Evolutionary conservation across 2,888 invertebrate genomes (phyloP).

Genomic region (Ariolimax columbianus): DNA sequence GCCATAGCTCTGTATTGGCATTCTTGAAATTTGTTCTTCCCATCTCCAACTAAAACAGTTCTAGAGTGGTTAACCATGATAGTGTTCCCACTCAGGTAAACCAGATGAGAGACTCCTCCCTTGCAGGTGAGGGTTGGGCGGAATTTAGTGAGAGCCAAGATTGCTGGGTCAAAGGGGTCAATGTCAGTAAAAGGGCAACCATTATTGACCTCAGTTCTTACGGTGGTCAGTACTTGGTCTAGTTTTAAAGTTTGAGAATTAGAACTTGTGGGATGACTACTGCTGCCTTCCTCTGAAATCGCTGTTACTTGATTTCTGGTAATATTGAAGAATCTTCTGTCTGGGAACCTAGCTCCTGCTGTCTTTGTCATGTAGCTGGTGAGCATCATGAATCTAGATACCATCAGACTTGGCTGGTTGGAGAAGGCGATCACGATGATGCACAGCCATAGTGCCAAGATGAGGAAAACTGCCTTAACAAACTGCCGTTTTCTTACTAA

Average conservation of each 20-base stretch:
- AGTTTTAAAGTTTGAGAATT: not conserved
- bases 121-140: not conserved
- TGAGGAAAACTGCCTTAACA: not conserved
- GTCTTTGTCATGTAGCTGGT: not conserved
- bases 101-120: constrained; percentile 1
- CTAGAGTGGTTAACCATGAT: constrained; percentile 12
- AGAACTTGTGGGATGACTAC: not conserved
- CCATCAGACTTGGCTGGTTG: not conserved
- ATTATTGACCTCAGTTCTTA: not conserved
- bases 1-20: constrained; percentile 16
- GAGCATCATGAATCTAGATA: not conserved
- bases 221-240: not conserved
- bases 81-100: constrained; percentile 8
- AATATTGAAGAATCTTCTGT: not conserved
- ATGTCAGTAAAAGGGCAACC: constrained; percentile 26
- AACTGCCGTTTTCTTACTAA: not conserved
- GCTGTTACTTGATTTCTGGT: not conserved
- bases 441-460: not conserved
- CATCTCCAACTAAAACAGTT: not conserved
- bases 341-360: not conserved
- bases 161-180: constrained; percentile 31
- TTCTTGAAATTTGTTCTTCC: not conserved
- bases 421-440: not conserved
- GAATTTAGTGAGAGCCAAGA: not conserved
- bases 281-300: not conserved